Percentiles rank a stretch among this genome's conserved stretches.
Conservation (phyloP, 1,140 invertebrate genomes). For the Lanistes nyassanus region DNA sequence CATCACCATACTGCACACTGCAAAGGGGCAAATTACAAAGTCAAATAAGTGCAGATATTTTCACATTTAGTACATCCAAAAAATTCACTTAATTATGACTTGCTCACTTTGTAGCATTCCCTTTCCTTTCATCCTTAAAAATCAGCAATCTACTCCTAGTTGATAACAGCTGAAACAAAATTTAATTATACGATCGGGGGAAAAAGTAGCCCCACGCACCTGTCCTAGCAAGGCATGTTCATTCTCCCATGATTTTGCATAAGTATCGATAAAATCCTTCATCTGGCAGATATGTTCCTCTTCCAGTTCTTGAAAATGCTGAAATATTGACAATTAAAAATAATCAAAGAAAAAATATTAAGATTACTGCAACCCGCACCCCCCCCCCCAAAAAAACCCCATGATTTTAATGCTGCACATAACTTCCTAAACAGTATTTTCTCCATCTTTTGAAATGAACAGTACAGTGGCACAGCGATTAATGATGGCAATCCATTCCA, state of each 20-base stretch:
- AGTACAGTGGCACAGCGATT: background rate
- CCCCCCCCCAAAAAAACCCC: background rate
- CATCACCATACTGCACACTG: no score
- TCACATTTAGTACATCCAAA: no score
- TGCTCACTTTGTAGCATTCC: constrained; percentile 2
- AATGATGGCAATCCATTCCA: no score
- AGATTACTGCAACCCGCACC: background rate
- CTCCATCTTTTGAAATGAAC: background rate
- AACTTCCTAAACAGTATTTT: background rate
- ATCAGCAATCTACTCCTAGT: no score
- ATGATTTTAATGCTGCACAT: background rate
- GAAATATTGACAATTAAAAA: constrained; percentile 37
- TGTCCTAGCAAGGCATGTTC: constrained; percentile 89
- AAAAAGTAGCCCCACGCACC: constrained; percentile 61
- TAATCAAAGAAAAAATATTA: background rate
- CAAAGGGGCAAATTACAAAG: no score
- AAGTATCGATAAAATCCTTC: constrained; percentile 93
- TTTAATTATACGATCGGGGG: no score
- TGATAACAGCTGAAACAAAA: no score
- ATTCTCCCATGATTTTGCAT: constrained; percentile 86
- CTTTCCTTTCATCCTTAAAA: background rate
- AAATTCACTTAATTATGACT: background rate
- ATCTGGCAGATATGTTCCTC: constrained; percentile 91
- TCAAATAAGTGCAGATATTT: no score
- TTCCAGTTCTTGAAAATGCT: constrained; percentile 94